Evolutionary conservation across 2,797 vertebrate species (phyloP), one percentile per base, ranked within the genome.

Genomic region (Margarornis squamiger): DNA sequence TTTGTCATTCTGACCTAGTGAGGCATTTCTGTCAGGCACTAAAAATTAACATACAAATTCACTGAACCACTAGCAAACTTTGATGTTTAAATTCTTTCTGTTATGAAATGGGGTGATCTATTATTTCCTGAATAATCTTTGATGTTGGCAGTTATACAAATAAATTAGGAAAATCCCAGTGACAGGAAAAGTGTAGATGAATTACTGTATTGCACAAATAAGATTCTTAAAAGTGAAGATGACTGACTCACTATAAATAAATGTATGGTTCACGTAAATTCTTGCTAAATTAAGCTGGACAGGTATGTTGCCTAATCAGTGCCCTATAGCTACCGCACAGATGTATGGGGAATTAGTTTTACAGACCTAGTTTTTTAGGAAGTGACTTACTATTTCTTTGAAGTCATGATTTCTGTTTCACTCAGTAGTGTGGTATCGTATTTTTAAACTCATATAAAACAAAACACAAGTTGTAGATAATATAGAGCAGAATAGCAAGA

Each of bases 41-140:
- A 83, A 80, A 92, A 91, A 86, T 83, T 94, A 94, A 85, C 68
- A 83, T 55, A 57, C 7, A 29, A 58, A 89, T 91, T 86, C 88
- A 87, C 45, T 51, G 61, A 94, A 94, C 36, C 68, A 39, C 58
- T 51, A 59, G 30, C 2, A 12, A 94, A 95, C 88, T 95, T 91
- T 94, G 84, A 95, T 92, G 86, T 88, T 93, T 91, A 91, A 94
- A 91, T 93, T 95, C 65, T 80, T 85, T 85, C 52, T 89, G 57
- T 71, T 74, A 65, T 86, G 80, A 92, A 94, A 89, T 89, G 11
- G 61, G 65, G 80, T 83, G 74, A 92, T 91, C 65, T 89, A 93
- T 85, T 93, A 89, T 94, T 96, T 92, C 41, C 74, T 49, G 22
- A 87, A 30, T 65, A 93, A 96, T 94, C 86, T 96, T 92, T 96